phyloP scores from a whole-genome alignment of 2,113 vertebrate species.

The Paraplagusia blochii region DNA sequence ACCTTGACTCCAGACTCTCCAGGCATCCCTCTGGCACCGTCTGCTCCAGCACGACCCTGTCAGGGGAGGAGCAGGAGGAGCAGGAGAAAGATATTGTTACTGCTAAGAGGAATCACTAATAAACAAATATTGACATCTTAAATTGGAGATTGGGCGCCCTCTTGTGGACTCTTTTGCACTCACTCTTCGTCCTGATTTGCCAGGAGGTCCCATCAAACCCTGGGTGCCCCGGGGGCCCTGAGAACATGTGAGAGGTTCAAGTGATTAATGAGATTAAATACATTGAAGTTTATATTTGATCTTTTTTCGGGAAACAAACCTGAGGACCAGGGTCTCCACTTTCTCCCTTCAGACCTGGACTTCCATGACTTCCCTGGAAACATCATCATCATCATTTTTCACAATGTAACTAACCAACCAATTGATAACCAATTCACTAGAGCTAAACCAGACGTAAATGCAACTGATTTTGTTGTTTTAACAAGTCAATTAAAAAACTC shows the following conservation, averaged over 20 bases:
- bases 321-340: conserved; percentile 92
- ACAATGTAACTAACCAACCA: neutral
- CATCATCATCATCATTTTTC: conserved; percentile 4
- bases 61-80: conserved; percentile 2
- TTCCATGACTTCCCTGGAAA: conserved; percentile 85
- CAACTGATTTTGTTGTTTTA: too few relatives aligned
- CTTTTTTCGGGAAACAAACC: conserved; percentile 82
- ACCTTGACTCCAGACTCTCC: conserved; percentile 92
- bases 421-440: neutral
- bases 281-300: neutral
- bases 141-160: too few relatives aligned
- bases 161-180: conserved; percentile 47
- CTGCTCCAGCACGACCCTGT: conserved; percentile 91
- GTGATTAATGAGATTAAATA: neutral
- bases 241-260: conserved; percentile 6
- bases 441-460: too few relatives aligned
- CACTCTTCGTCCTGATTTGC: conserved; percentile 93
- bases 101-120: neutral
- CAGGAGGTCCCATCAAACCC: conserved; percentile 84
- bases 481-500: neutral
- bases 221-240: conserved; percentile 91
- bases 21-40: conserved; percentile 94
- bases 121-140: neutral
- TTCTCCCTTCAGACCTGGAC: conserved; percentile 89
- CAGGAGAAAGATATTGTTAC: too few relatives aligned